Evolutionary conservation across 2,797 vertebrate genomes (phyloP).

Genomic region (Lutjanus argentimaculatus): DNA sequence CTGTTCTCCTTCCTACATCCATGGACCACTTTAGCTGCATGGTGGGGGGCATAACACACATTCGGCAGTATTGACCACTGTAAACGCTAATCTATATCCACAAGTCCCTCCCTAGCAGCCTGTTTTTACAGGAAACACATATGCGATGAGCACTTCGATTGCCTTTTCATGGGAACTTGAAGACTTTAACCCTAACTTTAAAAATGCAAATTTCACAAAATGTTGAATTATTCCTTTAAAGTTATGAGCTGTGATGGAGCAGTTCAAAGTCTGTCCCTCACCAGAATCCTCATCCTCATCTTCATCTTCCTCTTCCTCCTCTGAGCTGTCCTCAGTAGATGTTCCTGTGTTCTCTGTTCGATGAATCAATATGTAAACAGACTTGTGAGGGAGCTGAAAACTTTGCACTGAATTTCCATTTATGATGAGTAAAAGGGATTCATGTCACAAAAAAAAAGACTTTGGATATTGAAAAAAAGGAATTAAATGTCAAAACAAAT

Average conservation of each 20-base stretch:
- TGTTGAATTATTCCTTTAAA: not conserved
- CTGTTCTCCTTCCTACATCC: no score
- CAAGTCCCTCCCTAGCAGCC: no score
- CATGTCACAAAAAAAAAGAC: not conserved
- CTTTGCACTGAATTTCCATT: not conserved
- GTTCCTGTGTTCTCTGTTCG: slow-evolving; percentile 68
- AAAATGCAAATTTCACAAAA: not conserved
- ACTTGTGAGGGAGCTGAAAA: not conserved
- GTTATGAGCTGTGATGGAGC: not conserved
- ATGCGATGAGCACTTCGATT: no score
- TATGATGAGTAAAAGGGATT: not conserved
- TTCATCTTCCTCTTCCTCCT: slow-evolving; percentile 75
- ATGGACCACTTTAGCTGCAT: no score
- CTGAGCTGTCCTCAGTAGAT: slow-evolving; percentile 80
- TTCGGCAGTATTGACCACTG: no score
- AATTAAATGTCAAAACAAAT: not conserved
- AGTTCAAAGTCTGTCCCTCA: slow-evolving; percentile 47
- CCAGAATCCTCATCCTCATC: slow-evolving; percentile 69
- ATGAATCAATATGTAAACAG: slow-evolving; percentile 10
- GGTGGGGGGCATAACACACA: no score
- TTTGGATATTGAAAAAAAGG: not conserved
- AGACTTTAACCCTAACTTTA: no score
- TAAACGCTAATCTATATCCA: no score
- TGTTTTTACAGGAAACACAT: no score
- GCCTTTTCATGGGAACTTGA: no score